phyloP scores from a whole-genome alignment of 1,140 invertebrate genomes.

The Lethocerus indicus region DNA sequence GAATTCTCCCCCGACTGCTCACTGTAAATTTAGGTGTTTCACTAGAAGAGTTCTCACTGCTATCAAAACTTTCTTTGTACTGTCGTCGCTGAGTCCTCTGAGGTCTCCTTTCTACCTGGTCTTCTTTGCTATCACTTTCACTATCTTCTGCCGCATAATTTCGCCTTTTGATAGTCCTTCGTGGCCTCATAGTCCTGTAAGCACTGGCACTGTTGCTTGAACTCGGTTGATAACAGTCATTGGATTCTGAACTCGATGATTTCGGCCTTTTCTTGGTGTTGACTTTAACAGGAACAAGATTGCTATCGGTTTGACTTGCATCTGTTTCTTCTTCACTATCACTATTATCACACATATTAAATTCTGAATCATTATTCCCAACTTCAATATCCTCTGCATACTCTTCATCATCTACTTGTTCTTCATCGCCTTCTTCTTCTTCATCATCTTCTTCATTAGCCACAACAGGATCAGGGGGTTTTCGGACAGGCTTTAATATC shows the following conservation, averaged over 20 bases:
- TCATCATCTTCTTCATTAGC: slow-evolving; percentile 16
- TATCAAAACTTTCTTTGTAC: slow-evolving; percentile 16
- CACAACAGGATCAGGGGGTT: neutral
- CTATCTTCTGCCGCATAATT: slow-evolving; percentile 10
- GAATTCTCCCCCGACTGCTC: slow-evolving; percentile 67
- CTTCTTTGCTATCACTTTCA: slow-evolving; percentile 11
- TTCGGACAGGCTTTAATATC: slow-evolving; percentile 1
- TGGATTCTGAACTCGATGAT: neutral
- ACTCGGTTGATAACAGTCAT: neutral
- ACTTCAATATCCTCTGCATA: slow-evolving; percentile 9
- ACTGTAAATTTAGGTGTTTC: slow-evolving; percentile 23
- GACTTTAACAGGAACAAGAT: neutral
- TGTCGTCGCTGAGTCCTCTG: slow-evolving; percentile 10
- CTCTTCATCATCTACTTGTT: slow-evolving; percentile 15
- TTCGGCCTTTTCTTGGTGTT: neutral
- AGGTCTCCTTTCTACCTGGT: slow-evolving; percentile 12
- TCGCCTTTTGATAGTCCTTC: neutral
- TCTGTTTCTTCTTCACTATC: slow-evolving; percentile 12
- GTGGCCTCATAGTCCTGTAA: slow-evolving; percentile 4
- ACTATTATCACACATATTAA: slow-evolving; percentile 13
- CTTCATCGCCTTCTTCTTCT: slow-evolving; percentile 5
- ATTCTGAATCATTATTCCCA: neutral
- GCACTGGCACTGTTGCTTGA: neutral
- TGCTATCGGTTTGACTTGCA: neutral
- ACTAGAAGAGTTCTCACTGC: slow-evolving; percentile 6